Evolutionary conservation across 2,797 vertebrate genomes (phyloP).

Genomic region (Platyrinchus mystaceus): DNA sequence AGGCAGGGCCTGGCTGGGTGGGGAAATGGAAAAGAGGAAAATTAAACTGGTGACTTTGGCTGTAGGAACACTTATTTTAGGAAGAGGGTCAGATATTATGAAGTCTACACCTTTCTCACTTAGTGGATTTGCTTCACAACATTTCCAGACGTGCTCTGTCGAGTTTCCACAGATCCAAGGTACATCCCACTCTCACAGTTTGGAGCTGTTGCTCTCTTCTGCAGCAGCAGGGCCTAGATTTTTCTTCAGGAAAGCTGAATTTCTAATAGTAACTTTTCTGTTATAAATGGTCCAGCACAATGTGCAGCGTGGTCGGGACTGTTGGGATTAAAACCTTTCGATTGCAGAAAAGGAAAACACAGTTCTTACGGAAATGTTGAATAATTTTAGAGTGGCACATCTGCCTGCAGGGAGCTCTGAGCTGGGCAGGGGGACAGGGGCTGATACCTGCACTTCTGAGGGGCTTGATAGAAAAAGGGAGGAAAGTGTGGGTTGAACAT

Average conservation of each 20-base stretch:
- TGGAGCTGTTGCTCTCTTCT: neutral
- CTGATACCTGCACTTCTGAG: neutral
- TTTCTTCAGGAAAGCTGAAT: neutral
- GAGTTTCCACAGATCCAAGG: neutral
- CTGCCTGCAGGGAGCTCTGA: neutral
- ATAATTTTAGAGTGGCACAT: neutral
- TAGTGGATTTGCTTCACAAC: fast-evolving
- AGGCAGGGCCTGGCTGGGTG: neutral
- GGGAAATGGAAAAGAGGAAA: neutral
- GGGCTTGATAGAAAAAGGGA: neutral
- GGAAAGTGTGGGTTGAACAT: fast-evolving
- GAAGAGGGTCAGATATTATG: neutral
- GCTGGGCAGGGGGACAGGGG: neutral
- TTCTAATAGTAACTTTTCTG: neutral
- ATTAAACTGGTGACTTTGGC: neutral
- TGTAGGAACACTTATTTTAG: neutral
- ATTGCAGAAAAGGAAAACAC: neutral
- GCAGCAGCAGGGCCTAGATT: neutral
- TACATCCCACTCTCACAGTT: neutral
- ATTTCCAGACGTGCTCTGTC: neutral
- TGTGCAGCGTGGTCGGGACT: fast-evolving
- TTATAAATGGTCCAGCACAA: neutral
- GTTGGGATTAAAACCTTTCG: neutral
- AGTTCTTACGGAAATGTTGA: neutral
- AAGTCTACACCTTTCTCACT: neutral